phyloP scores from a whole-genome alignment of 2,888 invertebrate genomes.

The Drosophila kuntzei region DNA sequence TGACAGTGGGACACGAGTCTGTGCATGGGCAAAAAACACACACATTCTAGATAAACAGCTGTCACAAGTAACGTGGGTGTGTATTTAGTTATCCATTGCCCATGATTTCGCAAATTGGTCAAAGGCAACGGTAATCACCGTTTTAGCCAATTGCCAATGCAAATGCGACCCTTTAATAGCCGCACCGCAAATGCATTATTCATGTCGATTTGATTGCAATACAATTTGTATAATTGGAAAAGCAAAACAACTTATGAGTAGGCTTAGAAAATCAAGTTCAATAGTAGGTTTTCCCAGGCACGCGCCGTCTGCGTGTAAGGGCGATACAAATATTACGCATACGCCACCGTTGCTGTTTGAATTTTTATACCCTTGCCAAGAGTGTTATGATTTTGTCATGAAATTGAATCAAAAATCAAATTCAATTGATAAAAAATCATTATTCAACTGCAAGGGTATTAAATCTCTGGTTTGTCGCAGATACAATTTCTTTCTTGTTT shows the following conservation, averaged over 20 bases:
- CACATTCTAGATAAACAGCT: constrained; percentile 4
- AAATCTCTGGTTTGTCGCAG: neutral
- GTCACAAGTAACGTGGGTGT: neutral
- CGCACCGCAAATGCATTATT: constrained; percentile 26
- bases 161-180: constrained; percentile 12
- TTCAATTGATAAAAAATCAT: too few relatives aligned
- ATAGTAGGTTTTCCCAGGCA: constrained; percentile 22
- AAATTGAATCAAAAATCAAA: neutral
- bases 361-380: neutral
- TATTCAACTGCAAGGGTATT: neutral
- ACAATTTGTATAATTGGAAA: constrained; percentile 23
- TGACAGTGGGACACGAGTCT: neutral
- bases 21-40: neutral
- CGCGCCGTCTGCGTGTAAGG: constrained; percentile 41
- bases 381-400: neutral
- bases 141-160: constrained; percentile 4
- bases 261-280: constrained; percentile 38
- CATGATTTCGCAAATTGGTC: constrained; percentile 17
- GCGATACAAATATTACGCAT: constrained; percentile 53
- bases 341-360: constrained; percentile 32
- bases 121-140: neutral
- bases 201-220: constrained; percentile 4
- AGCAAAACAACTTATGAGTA: neutral
- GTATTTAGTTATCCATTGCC: constrained; percentile 1
- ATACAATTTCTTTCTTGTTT: neutral